Evolutionary conservation across 2,113 vertebrate species (phyloP).

Genomic region (Spilogale gracilis): DNA sequence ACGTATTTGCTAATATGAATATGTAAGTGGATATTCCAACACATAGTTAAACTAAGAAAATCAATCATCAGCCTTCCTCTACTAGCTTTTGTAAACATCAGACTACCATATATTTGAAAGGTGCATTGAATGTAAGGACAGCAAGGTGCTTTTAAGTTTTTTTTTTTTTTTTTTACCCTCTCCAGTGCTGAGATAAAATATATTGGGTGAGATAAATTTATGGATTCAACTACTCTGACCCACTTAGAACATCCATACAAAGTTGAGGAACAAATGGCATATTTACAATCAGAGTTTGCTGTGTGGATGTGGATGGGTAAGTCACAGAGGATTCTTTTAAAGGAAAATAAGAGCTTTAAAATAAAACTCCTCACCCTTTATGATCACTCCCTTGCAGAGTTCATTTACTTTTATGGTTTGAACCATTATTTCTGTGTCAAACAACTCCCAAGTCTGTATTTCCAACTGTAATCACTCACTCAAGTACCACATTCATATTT

Average conservation of each 20-base stretch:
- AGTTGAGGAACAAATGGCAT: constrained; percentile 57
- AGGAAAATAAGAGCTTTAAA: constrained; percentile 66
- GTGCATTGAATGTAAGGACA: background rate
- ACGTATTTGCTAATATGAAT: background rate
- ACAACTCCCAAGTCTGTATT: constrained; percentile 69
- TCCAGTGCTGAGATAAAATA: constrained; percentile 55
- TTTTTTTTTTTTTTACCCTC: background rate
- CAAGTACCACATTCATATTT: constrained; percentile 53
- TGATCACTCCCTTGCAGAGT: constrained; percentile 75
- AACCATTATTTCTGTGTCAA: constrained; percentile 74
- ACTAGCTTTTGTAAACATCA: background rate
- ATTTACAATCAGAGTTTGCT: constrained; percentile 64
- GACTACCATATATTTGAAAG: background rate
- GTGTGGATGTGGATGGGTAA: background rate
- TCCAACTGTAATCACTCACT: constrained; percentile 47
- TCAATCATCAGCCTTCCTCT: background rate
- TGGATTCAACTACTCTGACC: constrained; percentile 47
- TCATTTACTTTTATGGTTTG: constrained; percentile 81
- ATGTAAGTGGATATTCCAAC: background rate
- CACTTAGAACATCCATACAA: constrained; percentile 25
- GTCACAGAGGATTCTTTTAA: constrained; percentile 56
- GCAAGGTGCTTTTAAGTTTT: background rate
- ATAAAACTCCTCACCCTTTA: constrained; percentile 65
- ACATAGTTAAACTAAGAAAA: background rate
- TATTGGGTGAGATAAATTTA: constrained; percentile 54